Base-by-base conservation (phyloP, 2,888 invertebrate species). In the Yponomeuta evonymella region DNA sequence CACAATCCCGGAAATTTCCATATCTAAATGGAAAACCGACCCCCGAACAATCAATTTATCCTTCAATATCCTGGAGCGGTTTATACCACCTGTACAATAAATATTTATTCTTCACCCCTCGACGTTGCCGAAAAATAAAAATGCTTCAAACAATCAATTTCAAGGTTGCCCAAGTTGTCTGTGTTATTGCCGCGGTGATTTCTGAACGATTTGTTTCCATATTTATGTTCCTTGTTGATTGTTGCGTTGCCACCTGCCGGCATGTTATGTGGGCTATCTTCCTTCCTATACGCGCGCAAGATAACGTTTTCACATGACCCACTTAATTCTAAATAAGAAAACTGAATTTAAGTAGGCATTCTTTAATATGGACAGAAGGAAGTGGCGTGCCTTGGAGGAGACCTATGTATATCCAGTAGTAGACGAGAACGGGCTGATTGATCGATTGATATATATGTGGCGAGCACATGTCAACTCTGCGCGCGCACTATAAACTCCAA, bases 1-100 rank as follows among this genome's bases (percentile, higher is more conserved):
- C 86, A 91, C 90, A 90, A 90, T 90, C 91, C 90, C 84, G 83
- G 84, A 90, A 90, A 92, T 92, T 91, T 92, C 91, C 91, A 92
- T 92, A 91, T 91, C 91, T 92, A 92, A 92, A 92, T 92, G 91
- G 91, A 90, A 92, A 92, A 91, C 90, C 91, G 88, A 90, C 89
- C 91, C 91, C 89, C 87, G 89, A 87, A 90, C 91, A 92, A 91
- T 92, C 91, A 92, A 92, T 92, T 91, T 91, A 92, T 90, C 91
- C 90, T 84, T 84, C 90, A 89, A 90, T 90, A 91, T 91, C 90
- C 90, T 90, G 86, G 80, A 88, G 89, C 89, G 89, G 90, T 90
- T 89, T 90, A 91, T 89, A 90, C 89, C 90, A 90, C 90, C 90
- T 90, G 91, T 89, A 90, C 89, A 88, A 91, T 90, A 90, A 90